Conservation (phyloP, 2,888 invertebrate species). For the Amorpha juglandis region DNA sequence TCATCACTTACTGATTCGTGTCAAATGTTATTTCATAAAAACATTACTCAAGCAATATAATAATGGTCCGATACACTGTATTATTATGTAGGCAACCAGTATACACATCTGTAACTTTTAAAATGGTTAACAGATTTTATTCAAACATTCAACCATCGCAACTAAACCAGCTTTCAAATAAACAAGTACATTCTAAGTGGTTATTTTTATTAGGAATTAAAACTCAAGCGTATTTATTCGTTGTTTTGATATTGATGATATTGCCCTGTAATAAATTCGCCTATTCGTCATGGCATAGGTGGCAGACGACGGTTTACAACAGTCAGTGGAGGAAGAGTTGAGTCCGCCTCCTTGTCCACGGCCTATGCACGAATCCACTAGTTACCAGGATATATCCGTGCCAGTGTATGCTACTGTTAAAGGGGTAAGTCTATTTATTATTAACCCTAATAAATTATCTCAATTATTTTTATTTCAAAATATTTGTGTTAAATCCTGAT, state of each 20-base stretch:
- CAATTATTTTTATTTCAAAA: no score
- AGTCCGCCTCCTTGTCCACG: slow-evolving; percentile 74
- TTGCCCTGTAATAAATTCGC: no score
- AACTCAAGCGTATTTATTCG: no score
- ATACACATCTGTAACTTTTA: no score
- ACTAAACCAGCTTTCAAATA: no score
- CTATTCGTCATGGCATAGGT: slow-evolving; percentile 54
- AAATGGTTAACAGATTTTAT: no score
- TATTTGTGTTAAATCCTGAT: no score
- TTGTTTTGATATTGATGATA: no score
- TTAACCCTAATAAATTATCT: not conserved
- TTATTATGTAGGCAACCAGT: not conserved
- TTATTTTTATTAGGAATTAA: no score
- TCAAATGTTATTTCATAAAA: not conserved
- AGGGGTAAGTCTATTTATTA: slow-evolving; percentile 85
- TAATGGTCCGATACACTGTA: not conserved
- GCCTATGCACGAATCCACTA: slow-evolving; percentile 86
- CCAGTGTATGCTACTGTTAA: slow-evolving; percentile 98
- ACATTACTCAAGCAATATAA: not conserved
- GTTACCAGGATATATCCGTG: slow-evolving; percentile 95
- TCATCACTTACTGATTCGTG: not conserved
- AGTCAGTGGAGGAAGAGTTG: slow-evolving; percentile 78
- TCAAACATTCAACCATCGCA: no score
- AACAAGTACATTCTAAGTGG: no score
- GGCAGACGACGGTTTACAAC: slow-evolving; percentile 79